Conservation (phyloP, 2,113 vertebrate genomes). For the Scortum barcoo region DNA sequence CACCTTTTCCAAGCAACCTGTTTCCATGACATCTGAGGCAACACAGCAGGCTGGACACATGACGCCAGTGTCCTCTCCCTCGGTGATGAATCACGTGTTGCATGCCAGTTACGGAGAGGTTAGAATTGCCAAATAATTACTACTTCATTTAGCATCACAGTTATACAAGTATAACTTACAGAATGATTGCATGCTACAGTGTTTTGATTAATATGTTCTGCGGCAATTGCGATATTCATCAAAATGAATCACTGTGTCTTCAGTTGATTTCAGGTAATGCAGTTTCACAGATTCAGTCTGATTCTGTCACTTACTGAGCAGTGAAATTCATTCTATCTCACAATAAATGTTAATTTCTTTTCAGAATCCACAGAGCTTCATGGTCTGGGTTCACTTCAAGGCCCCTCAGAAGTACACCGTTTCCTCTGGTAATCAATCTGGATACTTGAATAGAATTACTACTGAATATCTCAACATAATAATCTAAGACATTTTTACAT, state of each 20-base stretch:
- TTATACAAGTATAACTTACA: too few species aligned
- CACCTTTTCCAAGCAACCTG: constrained; percentile 90
- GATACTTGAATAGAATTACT: not conserved
- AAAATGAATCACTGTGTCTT: not conserved
- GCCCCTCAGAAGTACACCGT: constrained; percentile 88
- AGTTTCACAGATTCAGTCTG: not conserved
- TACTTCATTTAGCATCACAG: not conserved
- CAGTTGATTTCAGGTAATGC: not conserved
- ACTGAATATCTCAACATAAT: not conserved
- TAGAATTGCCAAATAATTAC: constrained; percentile 46
- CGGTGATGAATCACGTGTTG: constrained; percentile 93
- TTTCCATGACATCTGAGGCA: constrained; percentile 72
- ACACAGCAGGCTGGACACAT: constrained; percentile 73
- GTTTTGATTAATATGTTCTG: not conserved
- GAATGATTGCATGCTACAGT: not conserved
- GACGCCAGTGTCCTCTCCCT: constrained; percentile 83
- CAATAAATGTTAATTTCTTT: not conserved
- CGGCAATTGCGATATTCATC: not conserved
- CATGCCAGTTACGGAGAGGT: constrained; percentile 92
- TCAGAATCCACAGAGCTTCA: constrained; percentile 90
- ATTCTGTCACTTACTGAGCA: not conserved
- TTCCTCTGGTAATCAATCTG: constrained; percentile 86
- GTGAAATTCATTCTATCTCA: not conserved
- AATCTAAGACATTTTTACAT: not conserved
- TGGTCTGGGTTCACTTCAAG: constrained; percentile 93